Evolutionary conservation across 2,888 invertebrate genomes (phyloP).

Genomic region (Oegoconia quadripuncta): DNA sequence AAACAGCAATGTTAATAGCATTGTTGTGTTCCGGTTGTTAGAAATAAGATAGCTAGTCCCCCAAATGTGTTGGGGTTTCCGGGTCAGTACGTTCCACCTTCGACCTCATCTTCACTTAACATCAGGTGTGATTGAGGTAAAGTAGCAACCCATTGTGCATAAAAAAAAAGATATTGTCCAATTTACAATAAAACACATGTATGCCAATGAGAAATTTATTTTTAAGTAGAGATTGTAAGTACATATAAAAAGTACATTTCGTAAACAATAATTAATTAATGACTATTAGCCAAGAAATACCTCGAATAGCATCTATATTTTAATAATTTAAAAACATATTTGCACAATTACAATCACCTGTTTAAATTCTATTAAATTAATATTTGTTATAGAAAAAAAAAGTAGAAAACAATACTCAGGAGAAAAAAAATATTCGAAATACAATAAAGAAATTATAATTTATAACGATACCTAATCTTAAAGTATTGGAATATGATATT

Average conservation of each 20-base stretch:
- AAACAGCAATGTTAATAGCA: too few relatives aligned
- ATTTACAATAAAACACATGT: slow-evolving; percentile 30
- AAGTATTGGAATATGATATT: slow-evolving; percentile 37
- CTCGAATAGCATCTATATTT: slow-evolving; percentile 29
- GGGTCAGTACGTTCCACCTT: too few relatives aligned
- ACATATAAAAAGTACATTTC: slow-evolving; percentile 58
- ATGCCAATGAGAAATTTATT: slow-evolving; percentile 64
- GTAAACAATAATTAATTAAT: slow-evolving; percentile 31
- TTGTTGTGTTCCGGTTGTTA: too few relatives aligned
- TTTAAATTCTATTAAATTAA: too few relatives aligned
- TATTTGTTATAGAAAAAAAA: slow-evolving; percentile 23
- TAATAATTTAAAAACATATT: slow-evolving; percentile 18
- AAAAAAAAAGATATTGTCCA: too few relatives aligned
- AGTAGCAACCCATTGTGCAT: too few relatives aligned
- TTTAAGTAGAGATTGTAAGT: slow-evolving; percentile 62
- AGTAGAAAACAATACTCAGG: slow-evolving; percentile 35
- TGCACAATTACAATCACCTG: too few relatives aligned
- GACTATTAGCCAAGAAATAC: slow-evolving; percentile 37
- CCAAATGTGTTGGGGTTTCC: too few relatives aligned
- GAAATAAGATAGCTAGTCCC: too few relatives aligned
- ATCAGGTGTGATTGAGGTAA: too few relatives aligned
- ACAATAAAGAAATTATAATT: slow-evolving; percentile 26
- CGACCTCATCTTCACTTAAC: too few relatives aligned
- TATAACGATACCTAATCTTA: slow-evolving; percentile 26
- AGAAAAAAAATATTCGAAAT: slow-evolving; percentile 19